Evolutionary conservation across 2,113 vertebrate species (phyloP).

Genomic region (Crotalus viridis): DNA sequence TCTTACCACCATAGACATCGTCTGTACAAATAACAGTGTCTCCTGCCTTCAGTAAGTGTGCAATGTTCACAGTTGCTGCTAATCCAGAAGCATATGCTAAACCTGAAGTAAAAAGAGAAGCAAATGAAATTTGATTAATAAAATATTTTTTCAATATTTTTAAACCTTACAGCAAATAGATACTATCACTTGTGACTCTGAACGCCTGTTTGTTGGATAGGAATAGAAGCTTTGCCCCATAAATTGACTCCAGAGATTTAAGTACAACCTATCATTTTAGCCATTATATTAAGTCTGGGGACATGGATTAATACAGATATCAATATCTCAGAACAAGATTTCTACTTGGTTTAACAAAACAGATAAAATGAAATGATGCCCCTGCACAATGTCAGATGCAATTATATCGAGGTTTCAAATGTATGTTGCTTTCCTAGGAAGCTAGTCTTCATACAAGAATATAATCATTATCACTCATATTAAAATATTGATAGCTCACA

Average conservation of each 20-base stretch:
- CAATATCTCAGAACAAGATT: not conserved
- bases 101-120: conserved; percentile 67
- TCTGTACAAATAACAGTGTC: conserved; percentile 87
- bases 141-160: not conserved
- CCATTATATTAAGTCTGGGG: not conserved
- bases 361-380: not conserved
- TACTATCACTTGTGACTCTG: not conserved
- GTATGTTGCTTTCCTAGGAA: not conserved
- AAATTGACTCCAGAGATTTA: not conserved
- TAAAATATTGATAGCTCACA: conserved; percentile 71
- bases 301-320: not conserved
- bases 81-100: conserved; percentile 87
- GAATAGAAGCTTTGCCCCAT: not conserved
- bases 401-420: not conserved
- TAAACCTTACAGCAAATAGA: not conserved
- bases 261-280: not conserved
- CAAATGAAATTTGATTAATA: not conserved
- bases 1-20: conserved; percentile 91
- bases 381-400: too few species aligned
- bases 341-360: not conserved
- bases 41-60: conserved; percentile 85
- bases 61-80: conserved; percentile 83
- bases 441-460: not conserved
- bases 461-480: not conserved
- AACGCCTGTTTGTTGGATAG: not conserved